phyloP scores from a whole-genome alignment of 2,888 invertebrate genomes.

The Tethea ocularis region DNA sequence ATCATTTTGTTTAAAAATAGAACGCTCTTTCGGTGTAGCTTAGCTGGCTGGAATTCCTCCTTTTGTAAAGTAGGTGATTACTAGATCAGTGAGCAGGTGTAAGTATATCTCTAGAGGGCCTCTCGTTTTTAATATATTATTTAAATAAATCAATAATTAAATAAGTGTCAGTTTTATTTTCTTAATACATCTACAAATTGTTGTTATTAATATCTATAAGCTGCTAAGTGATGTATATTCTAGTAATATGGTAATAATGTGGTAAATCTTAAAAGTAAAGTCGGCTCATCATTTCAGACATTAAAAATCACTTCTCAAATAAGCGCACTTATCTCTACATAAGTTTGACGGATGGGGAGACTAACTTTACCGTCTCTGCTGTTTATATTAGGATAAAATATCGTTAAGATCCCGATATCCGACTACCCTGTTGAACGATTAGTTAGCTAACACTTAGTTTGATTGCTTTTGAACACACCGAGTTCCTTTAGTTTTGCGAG shows the following conservation, averaged over 20 bases:
- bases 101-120: no score
- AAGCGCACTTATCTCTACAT: background rate
- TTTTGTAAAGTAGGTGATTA: background rate
- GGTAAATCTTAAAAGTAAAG: background rate
- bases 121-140: no score
- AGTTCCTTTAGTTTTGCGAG: background rate
- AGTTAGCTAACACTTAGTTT: constrained; percentile 34
- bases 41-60: constrained; percentile 13
- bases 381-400: background rate
- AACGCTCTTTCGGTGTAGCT: constrained; percentile 13
- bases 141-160: no score
- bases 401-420: constrained; percentile 16
- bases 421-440: constrained; percentile 34
- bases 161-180: no score
- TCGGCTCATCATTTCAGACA: background rate
- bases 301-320: background rate
- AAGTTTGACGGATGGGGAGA: constrained; percentile 6
- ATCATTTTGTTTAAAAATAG: constrained; percentile 29
- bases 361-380: constrained; percentile 1
- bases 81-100: no score
- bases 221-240: background rate
- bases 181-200: no score
- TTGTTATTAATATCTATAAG: no score
- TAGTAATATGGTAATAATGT: background rate
- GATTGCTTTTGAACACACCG: constrained; percentile 26